These are phyloP conservation scores for Emydoidea blandingii DNA, from an alignment of 2,797 vertebrate species.

Conservation along the genomic window DNA sequence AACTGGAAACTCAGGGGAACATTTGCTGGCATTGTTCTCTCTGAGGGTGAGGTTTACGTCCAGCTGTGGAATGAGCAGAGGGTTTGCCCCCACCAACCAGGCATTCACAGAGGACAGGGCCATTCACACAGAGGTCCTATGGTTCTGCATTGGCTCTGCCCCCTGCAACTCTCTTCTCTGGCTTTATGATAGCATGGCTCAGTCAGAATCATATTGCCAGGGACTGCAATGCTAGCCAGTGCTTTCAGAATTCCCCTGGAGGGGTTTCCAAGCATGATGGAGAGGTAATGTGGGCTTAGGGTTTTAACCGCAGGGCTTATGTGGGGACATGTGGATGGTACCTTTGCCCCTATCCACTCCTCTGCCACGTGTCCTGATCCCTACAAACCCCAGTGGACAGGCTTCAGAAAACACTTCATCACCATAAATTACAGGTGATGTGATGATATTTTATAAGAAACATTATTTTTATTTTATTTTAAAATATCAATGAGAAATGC, in stretches of 20 bases:
- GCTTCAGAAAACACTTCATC: neutral
- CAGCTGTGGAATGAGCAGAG: no score
- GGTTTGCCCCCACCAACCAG: no score
- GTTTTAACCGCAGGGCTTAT: neutral
- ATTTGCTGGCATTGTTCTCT: no score
- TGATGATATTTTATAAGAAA: neutral
- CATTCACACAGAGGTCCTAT: no score
- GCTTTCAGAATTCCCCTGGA: neutral
- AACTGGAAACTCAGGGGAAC: no score
- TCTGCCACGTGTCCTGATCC: neutral
- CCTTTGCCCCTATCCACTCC: fast-evolving
- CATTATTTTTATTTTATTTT: neutral
- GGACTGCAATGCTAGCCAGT: neutral
- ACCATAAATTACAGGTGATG: neutral
- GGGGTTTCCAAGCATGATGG: neutral
- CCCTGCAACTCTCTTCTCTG: neutral
- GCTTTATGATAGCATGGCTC: neutral
- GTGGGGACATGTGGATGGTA: neutral
- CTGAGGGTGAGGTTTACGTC: no score
- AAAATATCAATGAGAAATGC: neutral
- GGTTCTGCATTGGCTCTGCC: neutral
- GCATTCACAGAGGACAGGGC: no score
- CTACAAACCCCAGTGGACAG: neutral
- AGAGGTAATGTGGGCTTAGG: neutral
- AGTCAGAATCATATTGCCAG: neutral